A percentile compares a stretch with the other conserved stretches of the same genome.
Evolutionary conservation across 2,113 vertebrate species (phyloP).

Genomic region (Felis catus): DNA sequence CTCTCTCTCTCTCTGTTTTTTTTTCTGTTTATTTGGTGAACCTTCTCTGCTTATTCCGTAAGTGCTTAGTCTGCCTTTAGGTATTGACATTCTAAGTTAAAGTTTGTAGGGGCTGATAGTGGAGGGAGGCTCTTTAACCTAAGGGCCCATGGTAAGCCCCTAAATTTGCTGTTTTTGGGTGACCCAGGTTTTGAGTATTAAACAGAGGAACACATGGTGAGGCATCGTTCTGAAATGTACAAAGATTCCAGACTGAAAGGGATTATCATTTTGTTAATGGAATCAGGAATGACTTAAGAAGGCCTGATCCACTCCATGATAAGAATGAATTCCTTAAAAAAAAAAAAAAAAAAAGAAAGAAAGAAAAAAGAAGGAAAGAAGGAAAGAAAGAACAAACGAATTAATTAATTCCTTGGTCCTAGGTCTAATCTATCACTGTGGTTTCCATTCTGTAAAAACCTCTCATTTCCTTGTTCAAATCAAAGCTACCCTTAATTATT

Average conservation of each 20-base stretch:
- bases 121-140: neutral
- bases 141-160: neutral
- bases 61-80: neutral
- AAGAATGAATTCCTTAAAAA: neutral
- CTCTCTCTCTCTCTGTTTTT: neutral
- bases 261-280: constrained; percentile 18
- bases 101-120: neutral
- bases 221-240: neutral
- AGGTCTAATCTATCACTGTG: constrained; percentile 23
- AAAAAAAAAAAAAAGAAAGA: neutral
- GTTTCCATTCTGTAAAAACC: constrained; percentile 38
- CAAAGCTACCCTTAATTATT: constrained; percentile 34
- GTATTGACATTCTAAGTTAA: neutral
- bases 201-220: neutral
- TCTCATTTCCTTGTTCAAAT: constrained; percentile 45
- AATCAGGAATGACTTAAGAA: constrained; percentile 24
- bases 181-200: neutral
- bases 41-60: neutral
- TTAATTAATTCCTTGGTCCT: neutral
- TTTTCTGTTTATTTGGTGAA: neutral
- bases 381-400: no score
- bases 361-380: neutral
- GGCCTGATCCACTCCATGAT: neutral
- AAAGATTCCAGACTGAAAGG: neutral
- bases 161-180: neutral